A percentile compares a stretch with the other conserved stretches of the same genome.
Conservation (phyloP, 2,797 vertebrate genomes). For the Sciurus vulgaris region DNA sequence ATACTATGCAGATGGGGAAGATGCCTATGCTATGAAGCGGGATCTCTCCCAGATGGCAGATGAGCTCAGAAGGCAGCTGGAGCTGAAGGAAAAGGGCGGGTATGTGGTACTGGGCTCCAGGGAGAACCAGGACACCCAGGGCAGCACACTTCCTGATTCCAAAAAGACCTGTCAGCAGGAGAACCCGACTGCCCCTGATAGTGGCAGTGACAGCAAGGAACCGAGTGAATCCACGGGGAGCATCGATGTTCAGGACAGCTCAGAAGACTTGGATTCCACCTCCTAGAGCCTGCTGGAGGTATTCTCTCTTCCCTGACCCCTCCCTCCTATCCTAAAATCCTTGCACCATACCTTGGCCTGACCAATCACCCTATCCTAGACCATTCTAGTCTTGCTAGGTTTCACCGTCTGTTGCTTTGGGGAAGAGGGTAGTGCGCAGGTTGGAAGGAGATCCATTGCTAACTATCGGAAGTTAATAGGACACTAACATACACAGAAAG, state of each 20-base stretch:
- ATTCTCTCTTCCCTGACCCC: neutral
- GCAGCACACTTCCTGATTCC: neutral
- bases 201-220: slow-evolving; percentile 19
- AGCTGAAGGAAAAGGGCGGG: slow-evolving; percentile 76
- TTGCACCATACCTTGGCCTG: neutral
- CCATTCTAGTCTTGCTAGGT: neutral
- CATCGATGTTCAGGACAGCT: neutral
- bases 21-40: slow-evolving; percentile 95
- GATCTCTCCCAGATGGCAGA: slow-evolving; percentile 94
- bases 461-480: neutral
- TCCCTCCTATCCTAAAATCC: neutral
- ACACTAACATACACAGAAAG: neutral
- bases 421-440: neutral
- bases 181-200: slow-evolving; percentile 64
- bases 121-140: slow-evolving; percentile 82
- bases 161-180: slow-evolving; percentile 67
- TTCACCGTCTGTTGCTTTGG: neutral
- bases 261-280: slow-evolving; percentile 6
- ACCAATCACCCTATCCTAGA: accelerated
- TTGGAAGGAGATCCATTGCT: neutral
- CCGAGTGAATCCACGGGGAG: neutral
- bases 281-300: slow-evolving; percentile 63
- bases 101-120: slow-evolving; percentile 83
- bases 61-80: slow-evolving; percentile 85
- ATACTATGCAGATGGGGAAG: slow-evolving; percentile 96